These are phyloP conservation scores for Eupithecia dodoneata DNA, from an alignment of 2,888 invertebrate genomes.

Conservation along the genomic window DNA sequence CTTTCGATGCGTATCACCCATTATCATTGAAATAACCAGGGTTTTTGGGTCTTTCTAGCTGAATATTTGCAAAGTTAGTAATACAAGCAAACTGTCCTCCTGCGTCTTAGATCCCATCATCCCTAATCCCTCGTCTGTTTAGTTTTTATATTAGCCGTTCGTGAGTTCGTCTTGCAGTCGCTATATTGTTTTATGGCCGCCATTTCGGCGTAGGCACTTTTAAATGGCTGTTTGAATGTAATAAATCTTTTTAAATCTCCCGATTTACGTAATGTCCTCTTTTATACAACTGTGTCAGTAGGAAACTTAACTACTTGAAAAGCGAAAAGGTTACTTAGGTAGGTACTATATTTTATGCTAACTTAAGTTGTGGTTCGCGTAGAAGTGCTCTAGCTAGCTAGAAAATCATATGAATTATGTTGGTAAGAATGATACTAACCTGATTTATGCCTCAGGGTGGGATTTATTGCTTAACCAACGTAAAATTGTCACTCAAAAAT, in stretches of 20 bases:
- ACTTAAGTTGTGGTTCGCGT: background rate
- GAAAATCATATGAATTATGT: background rate
- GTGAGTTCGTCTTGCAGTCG: conserved; percentile 16
- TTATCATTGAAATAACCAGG: background rate
- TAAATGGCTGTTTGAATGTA: conserved; percentile 27
- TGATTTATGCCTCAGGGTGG: background rate
- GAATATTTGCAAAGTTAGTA: conserved; percentile 6
- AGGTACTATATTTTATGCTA: background rate
- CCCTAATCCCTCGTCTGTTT: background rate
- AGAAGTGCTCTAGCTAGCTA: background rate
- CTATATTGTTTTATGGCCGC: conserved; percentile 35
- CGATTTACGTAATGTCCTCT: conserved; percentile 21
- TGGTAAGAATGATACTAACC: background rate
- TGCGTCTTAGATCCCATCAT: background rate
- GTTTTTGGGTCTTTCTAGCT: background rate
- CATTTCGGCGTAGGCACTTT: conserved; percentile 26
- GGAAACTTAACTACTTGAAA: conserved; percentile 9
- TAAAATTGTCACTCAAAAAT: conserved; percentile 56
- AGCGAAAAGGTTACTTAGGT: background rate
- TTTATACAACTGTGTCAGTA: conserved; percentile 20
- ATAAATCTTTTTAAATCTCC: conserved; percentile 32
- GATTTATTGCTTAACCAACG: conserved; percentile 1
- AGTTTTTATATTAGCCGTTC: conserved; percentile 17
- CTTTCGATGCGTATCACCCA: background rate
- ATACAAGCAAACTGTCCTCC: background rate